Percentiles rank a stretch among this genome's conserved stretches.
Evolutionary conservation across 1,140 invertebrate genomes (phyloP).

Genomic region (Zaprionus africanus): DNA sequence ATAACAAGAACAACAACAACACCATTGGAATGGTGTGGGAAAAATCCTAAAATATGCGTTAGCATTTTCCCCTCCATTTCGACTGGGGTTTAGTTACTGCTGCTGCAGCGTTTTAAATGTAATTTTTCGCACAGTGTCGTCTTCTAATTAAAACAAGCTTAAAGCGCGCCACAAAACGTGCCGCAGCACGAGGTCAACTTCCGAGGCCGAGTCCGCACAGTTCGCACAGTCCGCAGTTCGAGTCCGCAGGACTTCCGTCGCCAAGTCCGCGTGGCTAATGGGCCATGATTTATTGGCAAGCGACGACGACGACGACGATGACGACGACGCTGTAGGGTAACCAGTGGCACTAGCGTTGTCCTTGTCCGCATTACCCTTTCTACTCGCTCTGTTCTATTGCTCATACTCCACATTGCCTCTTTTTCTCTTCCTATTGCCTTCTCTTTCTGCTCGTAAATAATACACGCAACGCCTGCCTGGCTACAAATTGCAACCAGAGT

Average conservation of each 20-base stretch:
- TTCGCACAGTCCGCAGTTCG: background rate
- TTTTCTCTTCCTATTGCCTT: background rate
- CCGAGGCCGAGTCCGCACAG: background rate
- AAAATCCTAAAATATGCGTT: slow-evolving; percentile 82
- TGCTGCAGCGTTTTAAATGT: slow-evolving; percentile 66
- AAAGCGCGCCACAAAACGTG: slow-evolving; percentile 62
- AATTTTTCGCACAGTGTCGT: slow-evolving; percentile 74
- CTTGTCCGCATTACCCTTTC: slow-evolving; percentile 31
- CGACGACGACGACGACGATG: slow-evolving; percentile 56
- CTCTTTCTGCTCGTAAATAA: slow-evolving; percentile 67
- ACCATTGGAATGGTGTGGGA: slow-evolving; percentile 23
- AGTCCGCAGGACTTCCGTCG: slow-evolving; percentile 30
- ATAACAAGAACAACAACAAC: slow-evolving; percentile 8
- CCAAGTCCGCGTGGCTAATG: slow-evolving; percentile 70
- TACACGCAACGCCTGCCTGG: slow-evolving; percentile 74
- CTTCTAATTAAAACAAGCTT: slow-evolving; percentile 83
- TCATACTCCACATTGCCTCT: background rate
- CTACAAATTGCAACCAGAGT: slow-evolving; percentile 72
- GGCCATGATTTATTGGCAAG: slow-evolving; percentile 78
- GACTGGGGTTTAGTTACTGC: background rate
- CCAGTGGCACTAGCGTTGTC: slow-evolving; percentile 19
- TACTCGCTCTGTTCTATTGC: background rate
- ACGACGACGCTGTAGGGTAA: slow-evolving; percentile 41
- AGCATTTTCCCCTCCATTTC: slow-evolving; percentile 45
- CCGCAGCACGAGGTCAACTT: slow-evolving; percentile 62